Evolutionary conservation across 2,888 invertebrate genomes (phyloP).

Genomic region (Drosophila koepferae): DNA sequence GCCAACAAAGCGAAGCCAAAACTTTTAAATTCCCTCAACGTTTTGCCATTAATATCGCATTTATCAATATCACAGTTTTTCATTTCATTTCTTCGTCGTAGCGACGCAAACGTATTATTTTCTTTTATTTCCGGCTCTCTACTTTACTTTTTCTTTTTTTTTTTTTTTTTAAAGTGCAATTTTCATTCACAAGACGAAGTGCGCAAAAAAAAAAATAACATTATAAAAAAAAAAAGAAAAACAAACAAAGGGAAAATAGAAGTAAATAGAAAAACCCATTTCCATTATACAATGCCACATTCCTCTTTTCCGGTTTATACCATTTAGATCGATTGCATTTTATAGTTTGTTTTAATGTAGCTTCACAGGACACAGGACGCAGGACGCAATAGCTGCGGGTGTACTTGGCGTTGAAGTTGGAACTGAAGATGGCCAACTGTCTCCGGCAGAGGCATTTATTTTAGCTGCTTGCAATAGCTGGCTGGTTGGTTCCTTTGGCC

Average conservation of each 20-base stretch:
- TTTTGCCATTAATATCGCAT: constrained; percentile 79
- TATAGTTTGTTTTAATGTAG: constrained; percentile 81
- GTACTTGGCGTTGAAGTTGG: constrained; percentile 33
- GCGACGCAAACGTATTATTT: constrained; percentile 62
- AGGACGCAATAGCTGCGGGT: constrained; percentile 38
- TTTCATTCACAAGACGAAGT: constrained; percentile 57
- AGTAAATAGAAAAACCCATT: constrained; percentile 67
- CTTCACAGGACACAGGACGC: constrained; percentile 34
- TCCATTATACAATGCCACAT: constrained; percentile 80
- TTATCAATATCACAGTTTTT: constrained; percentile 81
- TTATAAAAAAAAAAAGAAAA: constrained; percentile 34
- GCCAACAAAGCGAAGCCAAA: constrained; percentile 49
- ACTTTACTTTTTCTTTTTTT: constrained; percentile 17
- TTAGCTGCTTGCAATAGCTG: constrained; percentile 51
- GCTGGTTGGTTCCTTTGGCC: constrained; percentile 35
- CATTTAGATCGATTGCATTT: constrained; percentile 82
- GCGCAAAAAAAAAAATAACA: constrained; percentile 18
- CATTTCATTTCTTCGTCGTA: constrained; percentile 64
- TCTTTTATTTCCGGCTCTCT: constrained; percentile 48
- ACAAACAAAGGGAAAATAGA: constrained; percentile 39
- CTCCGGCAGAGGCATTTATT: constrained; percentile 59
- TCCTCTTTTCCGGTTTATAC: constrained; percentile 79
- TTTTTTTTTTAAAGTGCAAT: constrained; percentile 55
- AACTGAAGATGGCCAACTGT: constrained; percentile 56
- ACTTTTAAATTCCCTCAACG: constrained; percentile 74